Percentiles rank a stretch among this genome's conserved stretches.
These are phyloP conservation scores for Heterotilapia buettikoferi DNA, from an alignment of 2,113 vertebrate genomes.

Conservation along the genomic window DNA sequence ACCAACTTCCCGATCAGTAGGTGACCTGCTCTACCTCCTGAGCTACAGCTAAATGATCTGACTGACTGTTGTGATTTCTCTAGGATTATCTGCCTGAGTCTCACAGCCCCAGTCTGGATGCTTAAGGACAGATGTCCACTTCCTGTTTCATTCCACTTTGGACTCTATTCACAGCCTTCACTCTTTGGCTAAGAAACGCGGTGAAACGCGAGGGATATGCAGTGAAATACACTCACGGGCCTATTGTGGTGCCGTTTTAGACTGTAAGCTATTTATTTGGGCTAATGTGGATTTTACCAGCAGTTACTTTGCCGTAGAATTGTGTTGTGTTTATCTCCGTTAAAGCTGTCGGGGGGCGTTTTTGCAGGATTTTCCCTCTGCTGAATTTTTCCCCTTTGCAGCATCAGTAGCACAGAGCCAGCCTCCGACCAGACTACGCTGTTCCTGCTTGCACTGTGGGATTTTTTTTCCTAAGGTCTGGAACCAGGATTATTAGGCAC, in stretches of 20 bases:
- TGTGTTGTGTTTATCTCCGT: neutral
- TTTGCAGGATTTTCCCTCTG: constrained; percentile 21
- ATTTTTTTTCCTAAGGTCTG: constrained; percentile 2
- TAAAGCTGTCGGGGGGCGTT: constrained; percentile 47
- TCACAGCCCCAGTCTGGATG: neutral
- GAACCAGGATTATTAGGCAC: constrained; percentile 44
- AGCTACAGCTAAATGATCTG: neutral
- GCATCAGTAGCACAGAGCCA: constrained; percentile 70
- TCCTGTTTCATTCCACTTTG: neutral
- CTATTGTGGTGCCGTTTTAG: neutral
- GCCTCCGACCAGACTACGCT: constrained; percentile 58
- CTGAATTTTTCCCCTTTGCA: constrained; percentile 69
- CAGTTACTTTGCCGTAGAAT: neutral
- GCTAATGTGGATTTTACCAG: neutral
- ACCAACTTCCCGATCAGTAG: neutral
- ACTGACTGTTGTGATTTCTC: neutral
- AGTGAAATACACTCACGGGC: neutral
- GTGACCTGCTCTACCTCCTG: neutral
- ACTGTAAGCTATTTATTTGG: neutral
- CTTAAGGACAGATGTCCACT: neutral
- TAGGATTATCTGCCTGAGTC: neutral
- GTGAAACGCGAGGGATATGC: neutral
- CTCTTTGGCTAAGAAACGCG: neutral
- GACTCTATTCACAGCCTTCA: neutral
- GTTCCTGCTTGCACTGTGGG: constrained; percentile 40